phyloP scores from a whole-genome alignment of 2,113 vertebrate genomes.

The Grus americana region DNA sequence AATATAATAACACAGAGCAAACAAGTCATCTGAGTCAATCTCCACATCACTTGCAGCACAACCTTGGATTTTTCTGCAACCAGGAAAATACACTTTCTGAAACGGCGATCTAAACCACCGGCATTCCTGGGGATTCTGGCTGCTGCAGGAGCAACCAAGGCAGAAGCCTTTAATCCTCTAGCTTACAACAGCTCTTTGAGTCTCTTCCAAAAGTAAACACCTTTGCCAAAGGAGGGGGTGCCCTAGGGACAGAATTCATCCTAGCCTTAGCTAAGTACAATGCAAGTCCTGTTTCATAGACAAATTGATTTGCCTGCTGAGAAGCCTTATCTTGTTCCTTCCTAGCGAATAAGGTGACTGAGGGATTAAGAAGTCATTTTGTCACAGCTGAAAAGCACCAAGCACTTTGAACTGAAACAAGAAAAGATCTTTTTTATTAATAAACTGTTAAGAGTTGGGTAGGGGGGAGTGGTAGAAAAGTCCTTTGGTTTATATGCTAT shows the following conservation, averaged over 20 bases:
- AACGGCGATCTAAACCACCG: neutral
- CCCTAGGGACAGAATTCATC: neutral
- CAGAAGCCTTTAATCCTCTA: neutral
- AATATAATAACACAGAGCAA: neutral
- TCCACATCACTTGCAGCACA: neutral
- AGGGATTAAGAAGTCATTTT: neutral
- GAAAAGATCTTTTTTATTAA: neutral
- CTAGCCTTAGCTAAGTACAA: neutral
- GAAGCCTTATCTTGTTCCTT: neutral
- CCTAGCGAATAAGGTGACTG: neutral
- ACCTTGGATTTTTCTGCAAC: neutral
- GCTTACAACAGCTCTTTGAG: neutral
- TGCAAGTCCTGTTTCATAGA: neutral
- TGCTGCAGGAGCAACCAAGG: neutral
- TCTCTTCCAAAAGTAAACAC: neutral
- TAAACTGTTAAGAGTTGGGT: neutral
- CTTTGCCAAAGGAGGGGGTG: neutral
- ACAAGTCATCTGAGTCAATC: neutral
- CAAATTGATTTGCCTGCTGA: neutral
- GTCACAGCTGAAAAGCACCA: neutral
- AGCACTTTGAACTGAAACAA: neutral
- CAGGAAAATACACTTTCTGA: neutral
- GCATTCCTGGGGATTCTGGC: neutral
- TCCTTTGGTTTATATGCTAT: neutral
- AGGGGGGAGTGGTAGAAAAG: neutral